Conservation (phyloP, 2,797 vertebrate genomes). For the Microctenopoma steveboyesi region DNA sequence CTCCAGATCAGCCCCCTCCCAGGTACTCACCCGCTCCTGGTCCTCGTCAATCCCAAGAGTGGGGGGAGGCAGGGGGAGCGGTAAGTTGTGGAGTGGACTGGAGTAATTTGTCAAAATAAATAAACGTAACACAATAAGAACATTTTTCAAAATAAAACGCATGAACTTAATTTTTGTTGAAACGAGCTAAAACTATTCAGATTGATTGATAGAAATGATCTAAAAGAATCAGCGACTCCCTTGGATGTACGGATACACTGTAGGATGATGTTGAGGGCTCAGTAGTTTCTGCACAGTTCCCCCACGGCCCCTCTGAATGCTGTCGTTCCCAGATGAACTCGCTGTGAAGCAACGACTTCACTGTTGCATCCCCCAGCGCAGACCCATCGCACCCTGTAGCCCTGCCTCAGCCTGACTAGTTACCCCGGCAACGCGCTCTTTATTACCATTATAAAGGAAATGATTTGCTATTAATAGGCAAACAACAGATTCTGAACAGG, state of each 20-base stretch:
- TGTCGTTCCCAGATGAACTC: constrained; percentile 15
- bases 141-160: too few species aligned
- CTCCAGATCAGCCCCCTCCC: constrained; percentile 89
- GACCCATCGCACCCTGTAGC: constrained; percentile 50
- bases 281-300: background rate
- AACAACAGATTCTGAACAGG: constrained; percentile 41
- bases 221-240: background rate
- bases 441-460: constrained; percentile 75
- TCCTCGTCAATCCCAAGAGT: constrained; percentile 95
- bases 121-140: too few species aligned
- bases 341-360: constrained; percentile 62
- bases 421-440: constrained; percentile 73
- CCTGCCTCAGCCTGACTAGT: constrained; percentile 59
- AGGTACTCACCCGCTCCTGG: constrained; percentile 91
- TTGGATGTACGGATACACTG: background rate
- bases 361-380: constrained; percentile 57
- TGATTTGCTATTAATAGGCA: constrained; percentile 76
- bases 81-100: constrained; percentile 70
- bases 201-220: too few species aligned
- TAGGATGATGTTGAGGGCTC: background rate
- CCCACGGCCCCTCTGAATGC: constrained; percentile 26
- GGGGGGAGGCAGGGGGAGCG: constrained; percentile 94
- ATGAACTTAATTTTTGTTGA: too few species aligned
- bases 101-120: too few species aligned
- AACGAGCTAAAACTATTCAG: too few species aligned